Base-by-base conservation (phyloP, 2,113 vertebrate genomes). In the Pangasianodon hypophthalmus region DNA sequence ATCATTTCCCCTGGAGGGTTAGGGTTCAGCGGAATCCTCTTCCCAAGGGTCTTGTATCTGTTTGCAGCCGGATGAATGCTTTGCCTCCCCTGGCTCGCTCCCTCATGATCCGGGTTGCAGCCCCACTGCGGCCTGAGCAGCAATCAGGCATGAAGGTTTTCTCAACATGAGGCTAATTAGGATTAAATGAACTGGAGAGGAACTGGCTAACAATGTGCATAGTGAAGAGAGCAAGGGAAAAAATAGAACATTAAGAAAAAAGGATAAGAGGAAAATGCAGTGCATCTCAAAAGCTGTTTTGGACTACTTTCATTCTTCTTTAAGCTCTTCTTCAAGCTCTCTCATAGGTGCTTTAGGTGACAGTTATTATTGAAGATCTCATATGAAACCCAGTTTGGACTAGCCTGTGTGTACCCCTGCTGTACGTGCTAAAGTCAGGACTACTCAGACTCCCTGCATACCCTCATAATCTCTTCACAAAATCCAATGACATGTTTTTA, bases 81-180 rank as follows among this genome's bases (percentile, higher is more conserved):
- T 46, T 52, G 32, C 44, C 54, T 71, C 69, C 67, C 90, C 54
- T 84, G 48, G 67, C 56, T 60, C 24, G 16, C 81, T 91, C 88
- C 88, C 88, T 58, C 24, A 18, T 90, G 89, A 82, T 75, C 21
- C 6, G 41, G 58, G 48, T 24, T 11, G 8, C 58, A 83, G 69
- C n/a, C 87, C 89, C 71, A 16, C 56, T 79, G 79, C 60, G 90
- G 86, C 21, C 54, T 24, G 56, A 80, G 46, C 48, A 75, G 52
- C 87, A 91, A 90, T 92, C 64, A 79, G 80, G 69, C 62, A 37
- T 90, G 92, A 90, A 91, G 89, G 89, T 91, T 90, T 90, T 87
- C 62, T 84, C 88, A 90, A 88, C 90, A 77, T 32, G 21, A 79
- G 29, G 77, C 87, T 91, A 92, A 92, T 92, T 91, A 86, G 87